phyloP scores from a whole-genome alignment of 2,113 vertebrate species.

The Poeciliopsis prolifica region DNA sequence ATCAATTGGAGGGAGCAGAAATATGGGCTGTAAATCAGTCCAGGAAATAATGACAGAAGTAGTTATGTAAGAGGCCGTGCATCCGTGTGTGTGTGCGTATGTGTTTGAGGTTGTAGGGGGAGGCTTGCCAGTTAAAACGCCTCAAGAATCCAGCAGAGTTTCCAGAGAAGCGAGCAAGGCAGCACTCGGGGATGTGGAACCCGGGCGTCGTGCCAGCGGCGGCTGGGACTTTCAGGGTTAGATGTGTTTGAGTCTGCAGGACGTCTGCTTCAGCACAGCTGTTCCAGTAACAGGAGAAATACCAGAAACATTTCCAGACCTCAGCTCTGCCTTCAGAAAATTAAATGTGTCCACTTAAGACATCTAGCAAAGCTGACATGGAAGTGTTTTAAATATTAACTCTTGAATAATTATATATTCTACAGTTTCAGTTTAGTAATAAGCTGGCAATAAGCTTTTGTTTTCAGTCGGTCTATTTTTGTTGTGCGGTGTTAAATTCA shows the following conservation, averaged over 20 bases:
- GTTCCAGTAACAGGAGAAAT: not conserved
- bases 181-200: constrained; percentile 29
- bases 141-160: constrained; percentile 66
- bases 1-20: constrained; percentile 2
- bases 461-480: not conserved
- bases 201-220: constrained; percentile 48
- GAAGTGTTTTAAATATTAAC: not conserved
- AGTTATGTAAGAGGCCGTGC: constrained; percentile 21
- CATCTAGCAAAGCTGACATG: not conserved
- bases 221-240: constrained; percentile 20
- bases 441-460: too few species aligned
- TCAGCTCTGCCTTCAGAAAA: constrained; percentile 11
- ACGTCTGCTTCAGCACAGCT: constrained; percentile 30
- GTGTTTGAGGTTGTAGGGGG: constrained; percentile 34
- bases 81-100: constrained; percentile 10
- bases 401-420: not conserved
- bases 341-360: not conserved
- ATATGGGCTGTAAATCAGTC: constrained; percentile 10
- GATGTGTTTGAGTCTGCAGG: constrained; percentile 35
- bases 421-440: not conserved
- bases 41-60: constrained; percentile 36
- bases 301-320: constrained; percentile 39
- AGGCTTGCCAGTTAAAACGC: constrained; percentile 69
- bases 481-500: not conserved
- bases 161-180: constrained; percentile 42